These are phyloP conservation scores for Theonella swinhoei DNA, from an alignment of 37 sponge, comb jelly and placozoan genomes.

Conservation along the genomic window DNA sequence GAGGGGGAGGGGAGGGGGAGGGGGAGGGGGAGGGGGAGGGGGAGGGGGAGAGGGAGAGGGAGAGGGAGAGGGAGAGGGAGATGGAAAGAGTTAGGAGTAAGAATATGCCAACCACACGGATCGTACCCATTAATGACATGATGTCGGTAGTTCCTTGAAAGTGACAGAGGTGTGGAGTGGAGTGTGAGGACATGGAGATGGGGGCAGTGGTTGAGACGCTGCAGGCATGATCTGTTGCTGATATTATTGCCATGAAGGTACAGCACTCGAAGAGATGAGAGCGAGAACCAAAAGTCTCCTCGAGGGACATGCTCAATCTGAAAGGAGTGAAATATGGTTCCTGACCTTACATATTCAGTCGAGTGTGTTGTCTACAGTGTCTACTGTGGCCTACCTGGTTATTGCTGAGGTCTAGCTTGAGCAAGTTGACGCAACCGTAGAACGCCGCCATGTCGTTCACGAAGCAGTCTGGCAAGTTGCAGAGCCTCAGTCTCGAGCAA, in stretches of 20 bases:
- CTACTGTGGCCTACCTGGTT: slow-evolving; percentile 67
- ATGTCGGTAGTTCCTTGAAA: slow-evolving; percentile 74
- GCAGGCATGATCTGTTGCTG: slow-evolving; percentile 1
- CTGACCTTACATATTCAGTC: neutral
- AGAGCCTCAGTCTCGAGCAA: slow-evolving; percentile 50
- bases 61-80: neutral
- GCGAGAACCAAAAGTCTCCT: slow-evolving; percentile 56
- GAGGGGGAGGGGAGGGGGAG: neutral
- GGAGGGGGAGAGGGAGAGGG: no score
- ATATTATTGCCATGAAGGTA: slow-evolving; percentile 76
- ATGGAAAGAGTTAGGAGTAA: no score
- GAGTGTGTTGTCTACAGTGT: neutral
- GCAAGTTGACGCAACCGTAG: slow-evolving; percentile 60
- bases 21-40: neutral
- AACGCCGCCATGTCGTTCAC: slow-evolving; percentile 69
- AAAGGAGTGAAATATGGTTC: neutral
- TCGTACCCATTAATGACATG: slow-evolving; percentile 79
- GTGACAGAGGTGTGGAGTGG: slow-evolving; percentile 75
- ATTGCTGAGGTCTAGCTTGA: slow-evolving; percentile 80
- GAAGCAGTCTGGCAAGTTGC: slow-evolving; percentile 63
- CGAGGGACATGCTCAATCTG: slow-evolving; percentile 65
- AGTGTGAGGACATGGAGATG: slow-evolving; percentile 71
- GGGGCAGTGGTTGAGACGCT: slow-evolving; percentile 30
- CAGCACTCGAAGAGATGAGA: slow-evolving; percentile 60
- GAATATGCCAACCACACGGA: no score